Evolutionary conservation across 2,113 vertebrate genomes (phyloP), one percentile per base, ranked within the genome.

Genomic region (Toxotes chatareus): DNA sequence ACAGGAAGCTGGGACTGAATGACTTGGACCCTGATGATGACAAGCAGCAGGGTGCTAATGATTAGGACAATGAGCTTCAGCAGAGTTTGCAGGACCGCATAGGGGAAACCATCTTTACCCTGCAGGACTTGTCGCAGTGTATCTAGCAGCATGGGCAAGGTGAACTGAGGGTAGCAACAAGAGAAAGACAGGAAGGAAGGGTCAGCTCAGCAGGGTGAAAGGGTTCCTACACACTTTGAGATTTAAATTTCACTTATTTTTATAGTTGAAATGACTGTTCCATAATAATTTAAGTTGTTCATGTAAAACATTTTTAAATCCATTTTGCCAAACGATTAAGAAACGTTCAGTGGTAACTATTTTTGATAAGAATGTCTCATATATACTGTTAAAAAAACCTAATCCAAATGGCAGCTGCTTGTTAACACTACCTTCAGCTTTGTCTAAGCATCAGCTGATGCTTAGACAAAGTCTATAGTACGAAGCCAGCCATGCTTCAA

Each of bases 1-100:
- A 99, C 97, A 7, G 98, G 98, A 56, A 99, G 95, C 82, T 99
- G 98, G 3, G 98, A 99, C 76, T 99, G 98, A 89, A 99, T 99
- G 88, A 99, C 95, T 49, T 99, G 98, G 67, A 99, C 98, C 88
- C 98, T 95, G 84, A 99, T 65, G 82, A 99, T 97, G 80, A 99
- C 97, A 71, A 99, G 96, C 34, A 99, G 93, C 55, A 99, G 92
- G 0, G 98, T 99, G 92, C 97, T 99, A 88, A 99, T 98, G 93
- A 98, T 95, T 8, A 99, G 94, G 72, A 99, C 97, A 55, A 99
- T 97, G 68, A 99, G 96, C 80, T 99, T 99, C 79, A 99, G 90
- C 32, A 99, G 90, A 2, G 96, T 99, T 73, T 99, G 97, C 31
- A 99, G 96, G 92, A 99, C 89, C n/a, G 96, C 94, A 27, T 96